phyloP scores from a whole-genome alignment of 2,888 invertebrate genomes.

The Rotaria macrura region DNA sequence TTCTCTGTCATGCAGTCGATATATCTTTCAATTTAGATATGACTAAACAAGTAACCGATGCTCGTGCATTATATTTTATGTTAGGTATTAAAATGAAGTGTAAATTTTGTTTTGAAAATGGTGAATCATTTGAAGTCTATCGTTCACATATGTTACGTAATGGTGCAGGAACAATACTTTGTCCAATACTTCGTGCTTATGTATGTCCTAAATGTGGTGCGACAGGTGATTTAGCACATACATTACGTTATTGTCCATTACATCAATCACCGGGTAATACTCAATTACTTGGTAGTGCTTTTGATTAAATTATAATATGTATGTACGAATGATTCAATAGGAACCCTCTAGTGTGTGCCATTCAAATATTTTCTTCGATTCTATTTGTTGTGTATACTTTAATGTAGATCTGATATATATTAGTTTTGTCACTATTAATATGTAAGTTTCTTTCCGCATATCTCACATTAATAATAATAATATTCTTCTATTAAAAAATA shows the following conservation, averaged over 20 bases:
- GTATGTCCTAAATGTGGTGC: constrained; percentile 19
- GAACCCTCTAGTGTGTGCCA: not conserved
- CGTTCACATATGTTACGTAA: constrained; percentile 18
- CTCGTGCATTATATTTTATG: constrained; percentile 1
- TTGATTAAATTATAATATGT: not conserved
- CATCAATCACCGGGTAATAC: not conserved
- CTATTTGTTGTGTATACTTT: not conserved
- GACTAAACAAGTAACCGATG: constrained; percentile 4
- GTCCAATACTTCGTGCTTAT: constrained; percentile 15
- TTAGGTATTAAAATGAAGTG: constrained; percentile 21
- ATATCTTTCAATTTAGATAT: not conserved
- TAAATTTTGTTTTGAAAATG: constrained; percentile 23
- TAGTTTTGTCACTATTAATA: not conserved
- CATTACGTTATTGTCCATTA: constrained; percentile 21
- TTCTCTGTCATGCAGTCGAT: too few species aligned
- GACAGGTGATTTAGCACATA: constrained; percentile 15
- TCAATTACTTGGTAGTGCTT: not conserved
- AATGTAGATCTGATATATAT: not conserved
- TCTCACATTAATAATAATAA: not conserved
- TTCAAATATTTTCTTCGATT: not conserved
- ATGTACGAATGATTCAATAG: not conserved
- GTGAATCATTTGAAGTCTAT: constrained; percentile 15
- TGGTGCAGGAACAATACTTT: constrained; percentile 20
- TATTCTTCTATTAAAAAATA: not conserved
- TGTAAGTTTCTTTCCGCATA: not conserved